Percentiles rank a stretch among this genome's conserved stretches.
Conservation (phyloP, 2,113 vertebrate species). For the Stegastes partitus region DNA sequence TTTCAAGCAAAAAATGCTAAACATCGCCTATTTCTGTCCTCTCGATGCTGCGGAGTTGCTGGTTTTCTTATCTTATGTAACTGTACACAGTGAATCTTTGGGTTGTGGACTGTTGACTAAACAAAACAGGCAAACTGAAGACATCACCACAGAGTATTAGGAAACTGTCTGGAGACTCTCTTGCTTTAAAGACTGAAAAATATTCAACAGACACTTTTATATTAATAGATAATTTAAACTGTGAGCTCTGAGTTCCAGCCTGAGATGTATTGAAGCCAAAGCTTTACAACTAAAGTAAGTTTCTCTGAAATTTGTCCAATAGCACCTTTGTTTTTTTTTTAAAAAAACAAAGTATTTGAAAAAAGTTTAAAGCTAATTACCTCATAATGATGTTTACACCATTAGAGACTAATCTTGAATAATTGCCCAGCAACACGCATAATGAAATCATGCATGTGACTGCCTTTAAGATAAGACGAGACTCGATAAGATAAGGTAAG, state of each 20-base stretch:
- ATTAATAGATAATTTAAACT: neutral
- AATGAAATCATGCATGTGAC: constrained; percentile 22
- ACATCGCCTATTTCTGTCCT: neutral
- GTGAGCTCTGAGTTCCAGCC: neutral
- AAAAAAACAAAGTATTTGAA: constrained; percentile 11
- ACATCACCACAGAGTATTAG: neutral
- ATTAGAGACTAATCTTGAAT: constrained; percentile 18
- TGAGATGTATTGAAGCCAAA: neutral
- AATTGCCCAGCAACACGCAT: constrained; percentile 17
- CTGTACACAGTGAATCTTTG: constrained; percentile 3
- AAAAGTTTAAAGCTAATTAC: neutral
- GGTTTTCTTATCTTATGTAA: constrained; percentile 1
- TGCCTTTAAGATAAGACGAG: neutral
- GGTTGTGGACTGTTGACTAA: neutral
- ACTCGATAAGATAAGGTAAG: neutral
- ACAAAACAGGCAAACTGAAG: constrained; percentile 1
- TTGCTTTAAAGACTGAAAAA: neutral
- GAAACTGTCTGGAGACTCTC: neutral
- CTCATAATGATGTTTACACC: constrained; percentile 9
- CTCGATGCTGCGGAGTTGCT: neutral
- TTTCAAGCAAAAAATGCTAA: neutral
- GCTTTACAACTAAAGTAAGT: neutral
- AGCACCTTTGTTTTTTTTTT: neutral
- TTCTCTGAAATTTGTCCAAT: neutral
- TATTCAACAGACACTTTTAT: neutral